Conservation (phyloP, 1,140 invertebrate genomes). For the Rhopalosiphum maidis region DNA sequence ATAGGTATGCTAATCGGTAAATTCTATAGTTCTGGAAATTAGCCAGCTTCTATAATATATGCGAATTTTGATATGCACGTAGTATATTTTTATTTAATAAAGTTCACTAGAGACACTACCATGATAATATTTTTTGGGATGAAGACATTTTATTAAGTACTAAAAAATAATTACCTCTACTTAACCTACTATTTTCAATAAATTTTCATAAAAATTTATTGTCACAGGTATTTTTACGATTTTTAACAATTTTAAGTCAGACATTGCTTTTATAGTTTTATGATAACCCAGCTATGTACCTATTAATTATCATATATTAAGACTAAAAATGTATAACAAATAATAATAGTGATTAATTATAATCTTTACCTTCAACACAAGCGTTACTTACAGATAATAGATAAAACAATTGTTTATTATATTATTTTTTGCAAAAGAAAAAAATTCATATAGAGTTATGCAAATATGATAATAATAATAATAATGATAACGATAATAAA, state of each 20-base stretch:
- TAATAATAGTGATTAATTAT: no score
- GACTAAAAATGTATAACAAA: no score
- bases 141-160: not conserved
- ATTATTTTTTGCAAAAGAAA: no score
- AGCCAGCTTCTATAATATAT: not conserved
- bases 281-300: no score
- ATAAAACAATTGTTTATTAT: no score
- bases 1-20: not conserved
- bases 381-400: no score
- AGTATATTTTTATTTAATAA: not conserved
- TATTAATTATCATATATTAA: no score
- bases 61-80: not conserved
- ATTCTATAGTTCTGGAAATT: slow-evolving; percentile 11
- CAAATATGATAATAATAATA: no score
- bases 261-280: no score
- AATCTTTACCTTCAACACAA: no score
- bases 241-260: not conserved
- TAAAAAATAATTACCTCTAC: not conserved
- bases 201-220: not conserved
- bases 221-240: not conserved
- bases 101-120: not conserved
- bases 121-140: not conserved
- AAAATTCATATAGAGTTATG: no score
- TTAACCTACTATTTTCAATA: not conserved
- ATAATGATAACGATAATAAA: no score